Base-by-base conservation (phyloP, 2,888 invertebrate species). In the Eupithecia vulgata region DNA sequence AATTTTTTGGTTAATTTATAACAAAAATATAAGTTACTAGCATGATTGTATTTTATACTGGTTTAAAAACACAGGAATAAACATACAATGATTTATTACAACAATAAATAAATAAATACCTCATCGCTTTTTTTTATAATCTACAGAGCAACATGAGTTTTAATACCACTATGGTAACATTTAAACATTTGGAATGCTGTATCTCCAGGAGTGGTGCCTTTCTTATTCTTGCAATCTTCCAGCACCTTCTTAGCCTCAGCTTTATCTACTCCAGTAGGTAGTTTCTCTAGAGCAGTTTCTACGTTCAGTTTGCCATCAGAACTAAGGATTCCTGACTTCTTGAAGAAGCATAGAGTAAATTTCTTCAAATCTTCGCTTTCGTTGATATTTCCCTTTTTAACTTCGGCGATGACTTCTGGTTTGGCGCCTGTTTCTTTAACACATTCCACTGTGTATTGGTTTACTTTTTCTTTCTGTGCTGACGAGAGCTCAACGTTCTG, bases 291-390 rank as follows among this genome's bases (percentile, higher is more conserved):
- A 1, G 95, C 89, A 0, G 84, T 87, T 6, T 94, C 94, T 0
- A 90, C 87, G 35, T 94, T 93, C 17, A 95, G 77, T 68, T 93
- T 90, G 0, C 90, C 93, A 64, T 91, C 89, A 1, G 78, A 62
- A 21, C 83, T 82, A 0, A 93, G 66, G 3, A 94, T 87, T 3
- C 89, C 90, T 1, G 92, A 84, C 75, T 93, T 94, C 73, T 92
- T 84, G 83, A 94, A 91, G 85, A 95, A 91, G 80, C 95, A 95
- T 0, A 92, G 82, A 0, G 89, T 84, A 77, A 94, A 94, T 64
- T 93, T 91, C 78, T 94, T 94, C 0, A 95, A 77, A 0, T 80
- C 84, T 12, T 92, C 90, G 65, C 94, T 93, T 0, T 95, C 91
- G 73, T 78, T 76, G 12, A 92, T 83, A 3, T 90, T 80, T 0